Evolutionary conservation across 1,140 invertebrate genomes (phyloP), one percentile per base, ranked within the genome.

Genomic region (Ectropis grisescens): DNA sequence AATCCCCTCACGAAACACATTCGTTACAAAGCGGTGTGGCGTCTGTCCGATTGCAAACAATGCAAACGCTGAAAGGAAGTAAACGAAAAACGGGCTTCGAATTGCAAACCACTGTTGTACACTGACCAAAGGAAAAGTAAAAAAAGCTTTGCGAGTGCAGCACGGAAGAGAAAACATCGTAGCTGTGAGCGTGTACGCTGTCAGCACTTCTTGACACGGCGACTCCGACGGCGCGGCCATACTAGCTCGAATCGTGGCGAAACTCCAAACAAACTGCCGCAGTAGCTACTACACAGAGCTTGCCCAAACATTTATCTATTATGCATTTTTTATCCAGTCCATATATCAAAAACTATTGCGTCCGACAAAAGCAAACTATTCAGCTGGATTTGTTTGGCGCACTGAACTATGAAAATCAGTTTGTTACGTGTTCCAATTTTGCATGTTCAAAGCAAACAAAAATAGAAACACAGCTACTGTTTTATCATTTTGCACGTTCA

Each of bases 301-400:
- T 50, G 41, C 49, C 52, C 57, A 50, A 53, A 60, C 55, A 58
- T 55, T 62, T 56, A 51, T 50, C 47, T 50, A 52, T 58, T 50
- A 56, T 62, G 42, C 47, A 46, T 54, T 58, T 59, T 58, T 57
- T 48, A 56, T 49, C 37, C 44, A 47, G 43, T 39, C 42, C 47
- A 41, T 59, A 56, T 45, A 49, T 65, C 53, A 61, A 55, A 64
- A 59, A 64, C 48, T 53, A 51, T 51, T 43, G 41, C 46, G 41
- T 35, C 40, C 26, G 58, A 51, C 54, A 56, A 58, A 58, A 59
- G 51, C 58, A 65, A 59, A 62, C 50, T 39, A 51, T 46, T 36
- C 47, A 16, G 55, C 29, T 50, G 45, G 44, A 53, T 62, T 64
- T 53, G 50, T 50, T 47, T 45, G 41, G 40, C 41, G 54, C 51